phyloP scores from a whole-genome alignment of 1,140 invertebrate species.

The Ostrea edulis region DNA sequence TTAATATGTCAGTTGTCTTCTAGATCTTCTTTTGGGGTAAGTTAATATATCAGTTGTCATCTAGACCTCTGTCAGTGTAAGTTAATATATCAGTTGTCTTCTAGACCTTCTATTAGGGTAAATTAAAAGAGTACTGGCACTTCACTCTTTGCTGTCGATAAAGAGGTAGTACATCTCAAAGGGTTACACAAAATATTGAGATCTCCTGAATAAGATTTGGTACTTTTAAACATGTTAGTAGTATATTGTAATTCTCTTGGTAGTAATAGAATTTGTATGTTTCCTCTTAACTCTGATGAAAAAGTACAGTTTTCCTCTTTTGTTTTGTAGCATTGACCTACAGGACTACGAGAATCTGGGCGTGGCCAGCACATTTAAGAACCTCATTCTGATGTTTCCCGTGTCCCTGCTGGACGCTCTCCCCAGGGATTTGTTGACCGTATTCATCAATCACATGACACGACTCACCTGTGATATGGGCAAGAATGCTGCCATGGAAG shows the following conservation, averaged over 20 bases:
- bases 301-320: no score
- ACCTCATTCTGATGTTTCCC: slow-evolving; percentile 83
- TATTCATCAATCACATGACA: slow-evolving; percentile 85
- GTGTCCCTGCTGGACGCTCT: slow-evolving; percentile 78
- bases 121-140: no score
- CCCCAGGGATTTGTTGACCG: slow-evolving; percentile 78
- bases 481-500: slow-evolving; percentile 87
- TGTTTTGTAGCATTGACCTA: slow-evolving; percentile 73
- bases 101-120: slow-evolving; percentile 75
- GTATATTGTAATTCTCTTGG: no score
- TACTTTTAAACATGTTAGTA: no score
- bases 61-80: slow-evolving; percentile 74
- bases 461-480: slow-evolving; percentile 88
- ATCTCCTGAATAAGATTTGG: no score
- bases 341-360: slow-evolving; percentile 80
- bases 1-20: slow-evolving; percentile 84
- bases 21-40: slow-evolving; percentile 75
- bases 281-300: no score
- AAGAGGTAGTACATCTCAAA: no score
- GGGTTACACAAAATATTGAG: no score
- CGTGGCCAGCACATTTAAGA: slow-evolving; percentile 80
- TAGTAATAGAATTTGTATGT: no score
- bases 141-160: no score
- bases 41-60: slow-evolving; percentile 84
- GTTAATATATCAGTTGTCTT: slow-evolving; percentile 84